A percentile compares a stretch with the other conserved stretches of the same genome.
Conservation (phyloP, 2,797 vertebrate species). For the Apodemus agrarius region DNA sequence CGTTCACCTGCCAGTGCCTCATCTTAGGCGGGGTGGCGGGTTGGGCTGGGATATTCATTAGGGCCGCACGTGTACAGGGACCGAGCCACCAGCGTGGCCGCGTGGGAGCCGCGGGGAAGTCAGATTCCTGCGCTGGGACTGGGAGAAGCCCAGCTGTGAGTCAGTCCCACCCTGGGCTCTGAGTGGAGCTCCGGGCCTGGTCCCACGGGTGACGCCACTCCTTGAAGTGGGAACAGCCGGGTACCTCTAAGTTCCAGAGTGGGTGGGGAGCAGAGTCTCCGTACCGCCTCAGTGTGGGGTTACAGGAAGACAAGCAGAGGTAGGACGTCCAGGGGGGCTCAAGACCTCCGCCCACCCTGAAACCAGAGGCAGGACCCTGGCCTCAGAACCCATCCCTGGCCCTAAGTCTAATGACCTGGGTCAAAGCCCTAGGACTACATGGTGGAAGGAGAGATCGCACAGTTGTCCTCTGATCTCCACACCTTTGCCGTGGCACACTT, state of each 20-base stretch:
- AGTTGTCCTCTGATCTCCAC: neutral
- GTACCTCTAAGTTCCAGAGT: neutral
- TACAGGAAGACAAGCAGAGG: neutral
- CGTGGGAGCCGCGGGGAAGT: constrained; percentile 47
- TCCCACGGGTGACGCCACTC: neutral
- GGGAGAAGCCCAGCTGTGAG: neutral
- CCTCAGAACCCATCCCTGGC: neutral
- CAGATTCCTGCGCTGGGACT: neutral
- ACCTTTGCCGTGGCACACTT: neutral
- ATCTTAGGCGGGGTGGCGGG: neutral
- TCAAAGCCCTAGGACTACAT: neutral
- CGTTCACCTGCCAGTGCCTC: neutral
- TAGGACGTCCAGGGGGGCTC: neutral
- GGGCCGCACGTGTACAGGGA: constrained; percentile 19
- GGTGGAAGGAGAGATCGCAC: neutral
- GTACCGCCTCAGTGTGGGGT: fast-evolving
- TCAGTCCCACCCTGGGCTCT: constrained; percentile 67
- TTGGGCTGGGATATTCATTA: neutral
- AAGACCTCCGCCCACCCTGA: neutral
- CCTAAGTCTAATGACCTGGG: neutral
- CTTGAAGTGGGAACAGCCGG: neutral
- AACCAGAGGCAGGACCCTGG: neutral
- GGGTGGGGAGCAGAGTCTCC: neutral
- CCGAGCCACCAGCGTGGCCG: neutral
- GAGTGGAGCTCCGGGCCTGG: neutral